Evolutionary conservation across 2,797 vertebrate species (phyloP), one percentile per base, ranked within the genome.

Genomic region (Spondyliosoma cantharus): DNA sequence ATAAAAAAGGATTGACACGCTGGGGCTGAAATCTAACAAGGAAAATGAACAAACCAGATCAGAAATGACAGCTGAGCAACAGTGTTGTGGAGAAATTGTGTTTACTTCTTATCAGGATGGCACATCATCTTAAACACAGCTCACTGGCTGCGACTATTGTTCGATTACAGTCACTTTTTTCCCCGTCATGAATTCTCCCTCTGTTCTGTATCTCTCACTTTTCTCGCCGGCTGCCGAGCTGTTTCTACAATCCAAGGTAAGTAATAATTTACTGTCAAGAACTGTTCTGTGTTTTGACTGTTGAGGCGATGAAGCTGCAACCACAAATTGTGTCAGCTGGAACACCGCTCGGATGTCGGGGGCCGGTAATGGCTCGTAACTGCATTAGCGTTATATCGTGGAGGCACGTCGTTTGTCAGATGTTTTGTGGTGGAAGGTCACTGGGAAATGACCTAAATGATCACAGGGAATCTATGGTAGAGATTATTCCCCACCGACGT

Each of bases 261-360:
- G 81, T 73, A 81, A 83, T 87, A 84, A 90, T 84, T 85, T 80
- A 56, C 85, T 85, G 89, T 87, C 89, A 83, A 67, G 80, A 85
- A 42, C 78, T 54, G 78, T 78, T 89, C 70, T 68, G 11, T 80
- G 56, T 81, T 88, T 85, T 88, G 84, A 89, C 85, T 87, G 82
- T 80, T 81, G 79, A 84, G 71, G 73, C 71, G 57, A 84, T 76
- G 85, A 69, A 86, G 83, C 85, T 58, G 84, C 61, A 58, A 87
- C 90, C 90, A 86, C 92, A 90, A 86, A 81, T 65, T 85, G 85
- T 76, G 82, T 89, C 88, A 79, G 83, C 80, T 80, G 73, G 52
- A 88, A 74, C 71, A 74, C 63, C 63, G 59, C 9, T 20, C 48
- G 25, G 82, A 88, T 85, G 89, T 86, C 75, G 63, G 50, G 27